A percentile compares a stretch with the other conserved stretches of the same genome.
phyloP scores from a whole-genome alignment of 1,140 invertebrate genomes.

The Chionoecetes opilio region DNA sequence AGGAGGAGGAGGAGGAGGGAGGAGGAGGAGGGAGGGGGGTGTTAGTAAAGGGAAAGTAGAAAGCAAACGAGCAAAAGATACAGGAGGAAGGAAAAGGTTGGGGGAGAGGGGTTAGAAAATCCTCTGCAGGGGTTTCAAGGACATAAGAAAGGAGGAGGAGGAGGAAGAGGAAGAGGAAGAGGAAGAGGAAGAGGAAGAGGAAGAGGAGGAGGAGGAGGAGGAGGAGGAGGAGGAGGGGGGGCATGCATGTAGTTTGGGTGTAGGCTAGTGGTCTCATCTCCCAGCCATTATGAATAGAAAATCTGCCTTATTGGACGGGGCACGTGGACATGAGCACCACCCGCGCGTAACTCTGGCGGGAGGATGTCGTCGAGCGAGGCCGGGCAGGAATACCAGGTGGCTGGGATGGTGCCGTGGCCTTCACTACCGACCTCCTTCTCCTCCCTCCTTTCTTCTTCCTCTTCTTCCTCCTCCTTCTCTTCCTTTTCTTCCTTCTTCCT shows the following conservation, averaged over 20 bases:
- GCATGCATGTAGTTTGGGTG: too few relatives aligned
- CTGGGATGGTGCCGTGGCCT: background rate
- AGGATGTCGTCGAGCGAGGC: conserved; percentile 19
- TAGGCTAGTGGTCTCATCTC: conserved; percentile 13
- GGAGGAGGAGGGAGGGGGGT: background rate
- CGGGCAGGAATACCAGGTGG: background rate
- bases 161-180: too few relatives aligned
- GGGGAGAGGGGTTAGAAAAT: background rate
- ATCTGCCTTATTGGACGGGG: conserved; percentile 9
- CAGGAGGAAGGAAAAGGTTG: background rate
- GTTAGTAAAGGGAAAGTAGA: background rate
- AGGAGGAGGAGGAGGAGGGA: background rate
- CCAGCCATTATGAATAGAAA: conserved; percentile 19
- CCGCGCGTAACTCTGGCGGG: background rate
- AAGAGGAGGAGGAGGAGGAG: too few relatives aligned
- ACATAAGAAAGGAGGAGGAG: too few relatives aligned
- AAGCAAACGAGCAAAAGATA: too few relatives aligned
- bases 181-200: too few relatives aligned
- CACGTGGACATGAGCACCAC: background rate
- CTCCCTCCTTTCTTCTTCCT: background rate
- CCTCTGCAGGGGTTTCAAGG: too few relatives aligned
- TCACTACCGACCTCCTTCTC: background rate
- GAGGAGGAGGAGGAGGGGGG: too few relatives aligned
- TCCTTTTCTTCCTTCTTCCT: background rate
- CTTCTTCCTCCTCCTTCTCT: background rate